Base-by-base conservation (phyloP, 2,113 vertebrate species). In the Apodemus sylvaticus region DNA sequence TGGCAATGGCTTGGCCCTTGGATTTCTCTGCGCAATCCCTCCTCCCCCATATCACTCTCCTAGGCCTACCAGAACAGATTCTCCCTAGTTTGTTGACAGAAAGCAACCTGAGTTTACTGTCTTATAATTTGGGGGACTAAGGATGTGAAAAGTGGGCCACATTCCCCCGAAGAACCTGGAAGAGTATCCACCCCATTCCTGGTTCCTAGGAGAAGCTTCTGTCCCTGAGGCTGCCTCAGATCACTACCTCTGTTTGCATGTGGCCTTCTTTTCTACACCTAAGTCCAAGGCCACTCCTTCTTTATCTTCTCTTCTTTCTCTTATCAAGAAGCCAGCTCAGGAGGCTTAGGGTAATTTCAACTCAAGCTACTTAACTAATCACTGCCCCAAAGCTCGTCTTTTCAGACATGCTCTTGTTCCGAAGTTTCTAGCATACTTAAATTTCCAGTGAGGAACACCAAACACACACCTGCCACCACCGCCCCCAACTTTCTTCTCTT, bases 161-260 rank as follows among this genome's bases (percentile, higher is more conserved):
- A 0, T 14, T 42, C 29, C 34, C 22, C 42, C 5, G 36, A 45
- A 66, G 39, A 4, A 36, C 7, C 45, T 1, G 0, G 11, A 55
- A 26, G 42, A 73, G 24, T 19, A 12, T 60, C 12, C 31, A 7
- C 29, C n/a, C 20, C n/a, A 34, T 1, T 9, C 29, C 13, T 66
- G 42, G 3, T 24, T 51, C 39, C 11, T 42, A 9, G 51, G 20
- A 53, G 24, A 58, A 36, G 48, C 0, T 2, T 8, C 58, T 36
- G 20, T 68, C 45, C 81, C 10, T 11, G 48, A 12, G 66, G 31
- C n/a, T 39, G 17, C 31, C 83, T 76, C 64, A 22, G 8, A 1
- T 26, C 12, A 16, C n/a, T 3, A 16, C 5, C 36, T 77, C 53
- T 22, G 0, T 20, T 31, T 70, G 71, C 53, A 36, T 3, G 0